Evolutionary conservation across 2,888 invertebrate species (phyloP), one percentile per base, ranked within the genome.

Genomic region (Buathra laborator): DNA sequence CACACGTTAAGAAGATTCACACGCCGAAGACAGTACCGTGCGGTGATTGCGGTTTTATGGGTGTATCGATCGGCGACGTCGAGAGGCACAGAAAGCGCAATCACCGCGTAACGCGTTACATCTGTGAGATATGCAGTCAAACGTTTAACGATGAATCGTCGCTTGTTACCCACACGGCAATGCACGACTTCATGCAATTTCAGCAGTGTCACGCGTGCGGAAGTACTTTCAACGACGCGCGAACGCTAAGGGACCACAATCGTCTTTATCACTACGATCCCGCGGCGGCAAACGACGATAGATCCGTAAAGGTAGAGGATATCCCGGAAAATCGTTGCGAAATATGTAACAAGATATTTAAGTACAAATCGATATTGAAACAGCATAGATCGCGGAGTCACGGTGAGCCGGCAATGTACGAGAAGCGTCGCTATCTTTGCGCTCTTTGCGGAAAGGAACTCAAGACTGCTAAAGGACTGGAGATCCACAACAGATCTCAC

Each of bases 401-500:
- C 84, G 89, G 88, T 0, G 87, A 87, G 14, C 70, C 84, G 1
- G 81, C 86, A 24, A 81, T 68, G n/a, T 88, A 86, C 83, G 91
- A 91, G 76, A 88, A 77, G 37, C 90, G 92, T 14, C 88, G 91
- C 12, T 92, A 90, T 32, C 87, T 92, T 3, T 91, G 92, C 74
- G 89, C 92, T 1, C 86, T 90, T 14, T 92, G 92, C 67, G 92
- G 92, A 75, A 92, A 91, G 19, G 91, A 92, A 48, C 81, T 93
- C 5, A 92, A 93, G 78, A 92, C 92, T 1, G 89, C 89, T 6
- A 92, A 92, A 74, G 92, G 92, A 9, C 83, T 92, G 16, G 90
- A 92, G 66, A 93, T 92, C 24, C 92, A 92, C 80, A 91, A 91
- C 51, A 85, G 93, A 2, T 90, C 89, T 3, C 93, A 93, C 83